A percentile compares a stretch with the other conserved stretches of the same genome.
Conservation (phyloP, 2,888 invertebrate species). For the Molanna angustata region DNA sequence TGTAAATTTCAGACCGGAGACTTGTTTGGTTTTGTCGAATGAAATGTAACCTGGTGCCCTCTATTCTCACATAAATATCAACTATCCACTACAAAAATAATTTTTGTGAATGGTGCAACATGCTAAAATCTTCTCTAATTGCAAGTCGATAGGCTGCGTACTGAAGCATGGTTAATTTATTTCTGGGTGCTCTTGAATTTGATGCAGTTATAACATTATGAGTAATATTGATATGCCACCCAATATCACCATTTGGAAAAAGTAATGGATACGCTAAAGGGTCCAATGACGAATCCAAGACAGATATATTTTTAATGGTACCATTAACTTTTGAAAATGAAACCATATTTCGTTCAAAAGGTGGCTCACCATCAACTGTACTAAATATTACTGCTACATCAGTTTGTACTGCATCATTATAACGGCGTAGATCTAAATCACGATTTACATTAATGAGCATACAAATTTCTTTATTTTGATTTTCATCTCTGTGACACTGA, state of each 20-base stretch:
- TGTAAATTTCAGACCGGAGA: constrained; percentile 33
- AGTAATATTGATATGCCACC: constrained; percentile 25
- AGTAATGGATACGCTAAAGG: constrained; percentile 28
- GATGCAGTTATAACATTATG: constrained; percentile 22
- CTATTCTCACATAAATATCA: constrained; percentile 38
- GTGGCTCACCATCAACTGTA: constrained; percentile 23
- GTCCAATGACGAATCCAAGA: constrained; percentile 24
- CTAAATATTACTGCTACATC: constrained; percentile 27
- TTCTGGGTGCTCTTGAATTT: constrained; percentile 5
- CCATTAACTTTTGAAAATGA: constrained; percentile 22
- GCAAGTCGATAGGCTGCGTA: neutral
- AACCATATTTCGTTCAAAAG: constrained; percentile 24
- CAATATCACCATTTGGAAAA: constrained; percentile 29
- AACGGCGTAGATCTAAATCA: constrained; percentile 6
- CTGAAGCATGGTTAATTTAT: neutral
- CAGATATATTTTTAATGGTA: constrained; percentile 17
- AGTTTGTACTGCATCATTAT: constrained; percentile 28
- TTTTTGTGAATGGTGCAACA: neutral
- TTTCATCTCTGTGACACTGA: constrained; percentile 14
- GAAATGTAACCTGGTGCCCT: constrained; percentile 34
- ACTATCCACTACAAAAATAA: constrained; percentile 36
- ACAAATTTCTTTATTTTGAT: constrained; percentile 14
- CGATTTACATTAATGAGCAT: constrained; percentile 25
- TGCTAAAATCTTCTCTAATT: neutral
- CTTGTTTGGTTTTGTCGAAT: constrained; percentile 33